phyloP scores from a whole-genome alignment of 2,797 vertebrate genomes.

The Ispidina lecontei region DNA sequence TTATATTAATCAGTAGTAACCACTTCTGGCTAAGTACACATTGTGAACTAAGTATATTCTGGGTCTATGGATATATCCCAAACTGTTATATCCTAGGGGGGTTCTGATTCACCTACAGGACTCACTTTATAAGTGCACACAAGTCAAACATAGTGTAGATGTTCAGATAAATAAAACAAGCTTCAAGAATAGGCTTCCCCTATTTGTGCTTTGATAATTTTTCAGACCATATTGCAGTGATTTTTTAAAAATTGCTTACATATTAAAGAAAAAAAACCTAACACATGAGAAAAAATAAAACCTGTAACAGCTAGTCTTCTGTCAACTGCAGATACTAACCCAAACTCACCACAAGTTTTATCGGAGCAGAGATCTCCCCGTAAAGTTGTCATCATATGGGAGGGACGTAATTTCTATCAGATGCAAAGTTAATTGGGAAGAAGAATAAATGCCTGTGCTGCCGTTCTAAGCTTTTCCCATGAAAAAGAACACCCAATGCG shows the following conservation, averaged over 20 bases:
- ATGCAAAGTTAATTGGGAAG: neutral
- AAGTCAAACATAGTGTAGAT: neutral
- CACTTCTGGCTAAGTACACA: neutral
- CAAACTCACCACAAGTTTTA: conserved; percentile 6
- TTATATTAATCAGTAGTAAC: neutral
- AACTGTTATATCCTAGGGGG: neutral
- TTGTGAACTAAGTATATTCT: neutral
- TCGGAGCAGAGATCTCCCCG: neutral
- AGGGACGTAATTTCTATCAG: neutral
- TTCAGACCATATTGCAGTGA: neutral
- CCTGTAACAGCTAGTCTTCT: neutral
- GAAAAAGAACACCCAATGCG: neutral
- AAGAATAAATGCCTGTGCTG: neutral
- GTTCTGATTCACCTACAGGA: neutral
- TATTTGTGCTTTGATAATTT: neutral
- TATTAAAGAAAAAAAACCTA: neutral
- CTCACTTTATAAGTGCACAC: accelerated
- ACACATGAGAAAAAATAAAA: neutral
- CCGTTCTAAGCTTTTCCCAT: neutral
- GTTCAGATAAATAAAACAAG: neutral
- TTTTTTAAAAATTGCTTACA: neutral
- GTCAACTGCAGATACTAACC: neutral
- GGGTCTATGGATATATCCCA: neutral
- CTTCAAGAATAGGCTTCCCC: neutral
- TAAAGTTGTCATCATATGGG: conserved; percentile 10